phyloP scores from a whole-genome alignment of 2,113 vertebrate species.

The Sebastes fasciatus region DNA sequence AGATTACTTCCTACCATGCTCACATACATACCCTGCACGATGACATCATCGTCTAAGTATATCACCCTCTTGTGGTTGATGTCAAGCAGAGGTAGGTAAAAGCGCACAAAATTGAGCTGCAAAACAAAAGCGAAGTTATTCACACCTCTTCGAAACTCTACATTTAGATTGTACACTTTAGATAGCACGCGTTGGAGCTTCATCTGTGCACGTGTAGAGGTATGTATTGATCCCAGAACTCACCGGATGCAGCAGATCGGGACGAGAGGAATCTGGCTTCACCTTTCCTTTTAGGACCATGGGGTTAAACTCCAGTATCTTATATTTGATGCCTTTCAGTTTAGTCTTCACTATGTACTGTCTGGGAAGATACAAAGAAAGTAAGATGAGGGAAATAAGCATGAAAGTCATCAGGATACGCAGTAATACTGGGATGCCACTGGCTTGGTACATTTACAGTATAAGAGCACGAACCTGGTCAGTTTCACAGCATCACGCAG shows the following conservation, averaged over 20 bases:
- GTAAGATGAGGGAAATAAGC: background rate
- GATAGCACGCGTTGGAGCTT: background rate
- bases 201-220: background rate
- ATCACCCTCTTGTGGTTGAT: slow-evolving; percentile 91
- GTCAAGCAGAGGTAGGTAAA: slow-evolving; percentile 93
- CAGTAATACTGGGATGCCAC: background rate
- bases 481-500: slow-evolving; percentile 88
- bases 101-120: slow-evolving; percentile 96
- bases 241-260: slow-evolving; percentile 96
- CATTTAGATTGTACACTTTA: background rate
- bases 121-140: slow-evolving; percentile 53
- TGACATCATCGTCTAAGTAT: slow-evolving; percentile 96
- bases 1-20: background rate
- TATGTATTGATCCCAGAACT: slow-evolving; percentile 74
- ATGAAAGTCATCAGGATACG: background rate
- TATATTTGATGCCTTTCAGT: slow-evolving; percentile 91
- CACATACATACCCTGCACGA: slow-evolving; percentile 91
- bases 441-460: too few relatives aligned
- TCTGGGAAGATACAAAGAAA: slow-evolving; percentile 74
- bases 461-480: slow-evolving; percentile 81
- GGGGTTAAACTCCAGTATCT: slow-evolving; percentile 95
- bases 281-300: slow-evolving; percentile 93
- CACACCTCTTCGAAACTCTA: background rate
- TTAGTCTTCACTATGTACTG: slow-evolving; percentile 93
- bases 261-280: slow-evolving; percentile 91